Evolutionary conservation across 2,113 vertebrate genomes (phyloP).

Genomic region (Pterocles orientalis): DNA sequence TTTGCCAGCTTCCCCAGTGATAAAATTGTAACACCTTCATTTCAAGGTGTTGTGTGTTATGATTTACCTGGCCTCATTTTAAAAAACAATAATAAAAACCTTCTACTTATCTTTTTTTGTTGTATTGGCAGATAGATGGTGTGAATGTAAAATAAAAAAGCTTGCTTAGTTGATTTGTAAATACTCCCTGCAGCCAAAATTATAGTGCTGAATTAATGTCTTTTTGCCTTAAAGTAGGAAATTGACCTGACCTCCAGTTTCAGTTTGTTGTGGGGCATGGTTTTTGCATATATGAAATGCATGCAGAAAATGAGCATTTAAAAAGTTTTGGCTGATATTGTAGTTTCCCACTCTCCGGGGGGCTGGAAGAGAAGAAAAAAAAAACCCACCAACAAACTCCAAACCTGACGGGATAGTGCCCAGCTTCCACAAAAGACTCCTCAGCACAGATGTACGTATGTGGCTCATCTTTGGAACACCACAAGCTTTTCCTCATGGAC

Average conservation of each 20-base stretch:
- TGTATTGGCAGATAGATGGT: rapidly evolving
- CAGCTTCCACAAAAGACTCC: neutral
- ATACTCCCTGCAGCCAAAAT: neutral
- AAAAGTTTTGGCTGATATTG: neutral
- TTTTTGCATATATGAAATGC: neutral
- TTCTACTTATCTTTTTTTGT: rapidly evolving
- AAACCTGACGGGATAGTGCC: neutral
- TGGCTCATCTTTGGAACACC: neutral
- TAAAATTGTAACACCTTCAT: neutral
- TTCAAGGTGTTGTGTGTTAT: neutral
- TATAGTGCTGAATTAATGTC: neutral
- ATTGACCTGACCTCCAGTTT: neutral
- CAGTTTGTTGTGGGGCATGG: neutral
- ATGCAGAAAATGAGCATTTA: neutral
- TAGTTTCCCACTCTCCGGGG: neutral
- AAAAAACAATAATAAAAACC: neutral
- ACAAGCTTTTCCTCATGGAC: neutral
- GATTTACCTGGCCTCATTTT: neutral
- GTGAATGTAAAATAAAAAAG: neutral
- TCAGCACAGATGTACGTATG: rapidly evolving
- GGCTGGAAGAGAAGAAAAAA: neutral
- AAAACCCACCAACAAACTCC: neutral
- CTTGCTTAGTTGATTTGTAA: neutral
- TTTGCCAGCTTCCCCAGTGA: rapidly evolving
- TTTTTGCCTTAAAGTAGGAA: neutral